These are phyloP conservation scores for Prietella phreatophila DNA, from an alignment of 2,113 vertebrate genomes.

Conservation along the genomic window DNA sequence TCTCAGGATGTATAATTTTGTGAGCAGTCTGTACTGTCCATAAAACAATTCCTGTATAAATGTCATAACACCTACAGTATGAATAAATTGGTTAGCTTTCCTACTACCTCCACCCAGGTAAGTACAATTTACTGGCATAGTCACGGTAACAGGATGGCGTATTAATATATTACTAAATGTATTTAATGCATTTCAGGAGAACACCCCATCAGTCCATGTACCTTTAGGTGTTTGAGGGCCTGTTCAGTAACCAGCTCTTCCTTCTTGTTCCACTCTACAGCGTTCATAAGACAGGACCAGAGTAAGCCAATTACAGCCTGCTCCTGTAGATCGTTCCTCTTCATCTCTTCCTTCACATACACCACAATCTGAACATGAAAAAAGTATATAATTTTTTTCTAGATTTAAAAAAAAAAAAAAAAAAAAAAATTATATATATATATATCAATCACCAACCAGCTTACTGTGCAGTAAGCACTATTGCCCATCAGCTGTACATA, in stretches of 20 bases:
- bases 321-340: constrained; percentile 83
- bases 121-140: background rate
- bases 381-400: background rate
- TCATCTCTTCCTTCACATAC: constrained; percentile 92
- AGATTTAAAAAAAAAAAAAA: background rate
- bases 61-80: background rate
- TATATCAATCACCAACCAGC: background rate
- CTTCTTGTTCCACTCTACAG: constrained; percentile 93
- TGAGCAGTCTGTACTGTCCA: background rate
- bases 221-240: constrained; percentile 91
- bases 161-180: background rate
- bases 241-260: constrained; percentile 91
- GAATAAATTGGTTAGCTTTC: background rate
- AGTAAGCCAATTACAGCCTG: constrained; percentile 85
- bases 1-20: background rate
- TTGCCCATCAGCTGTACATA: background rate
- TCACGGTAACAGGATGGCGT: background rate
- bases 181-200: background rate
- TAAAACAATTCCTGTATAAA: background rate
- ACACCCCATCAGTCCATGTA: constrained; percentile 39
- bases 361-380: constrained; percentile 75
- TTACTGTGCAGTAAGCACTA: background rate
- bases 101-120: background rate
- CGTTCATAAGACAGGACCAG: constrained; percentile 90
- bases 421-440: too few species aligned